These are phyloP conservation scores for Helogale parvula DNA, from an alignment of 2,113 vertebrate species.

Conservation along the genomic window DNA sequence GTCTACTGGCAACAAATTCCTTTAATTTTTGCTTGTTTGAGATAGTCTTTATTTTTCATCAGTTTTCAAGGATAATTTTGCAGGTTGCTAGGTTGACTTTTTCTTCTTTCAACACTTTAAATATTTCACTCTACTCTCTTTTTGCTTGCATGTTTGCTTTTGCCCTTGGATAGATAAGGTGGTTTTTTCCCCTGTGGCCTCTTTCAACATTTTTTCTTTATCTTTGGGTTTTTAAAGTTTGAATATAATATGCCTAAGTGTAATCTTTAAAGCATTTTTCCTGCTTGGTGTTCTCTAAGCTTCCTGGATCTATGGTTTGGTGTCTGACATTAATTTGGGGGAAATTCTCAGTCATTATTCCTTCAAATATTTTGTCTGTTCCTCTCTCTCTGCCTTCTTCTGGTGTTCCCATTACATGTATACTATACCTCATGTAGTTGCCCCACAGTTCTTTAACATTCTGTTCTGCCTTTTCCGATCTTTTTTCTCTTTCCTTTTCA, in stretches of 20 bases:
- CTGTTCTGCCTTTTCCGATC: neutral
- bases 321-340: neutral
- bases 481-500: neutral
- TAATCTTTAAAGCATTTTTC: neutral
- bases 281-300: neutral
- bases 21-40: neutral
- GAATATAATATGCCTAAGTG: neutral
- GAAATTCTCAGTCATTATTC: neutral
- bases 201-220: neutral
- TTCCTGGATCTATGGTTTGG: neutral
- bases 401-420: neutral
- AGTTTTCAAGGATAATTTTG: neutral
- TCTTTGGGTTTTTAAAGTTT: neutral
- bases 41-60: neutral
- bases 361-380: neutral
- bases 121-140: neutral
- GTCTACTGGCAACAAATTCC: neutral
- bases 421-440: neutral
- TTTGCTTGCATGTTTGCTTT: neutral
- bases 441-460: neutral
- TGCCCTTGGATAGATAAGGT: neutral
- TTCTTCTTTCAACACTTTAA: neutral
- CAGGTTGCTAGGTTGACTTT: neutral
- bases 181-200: neutral
- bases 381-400: neutral